phyloP scores from a whole-genome alignment of 2,797 vertebrate genomes.

The Pyrrhura leucotis region DNA sequence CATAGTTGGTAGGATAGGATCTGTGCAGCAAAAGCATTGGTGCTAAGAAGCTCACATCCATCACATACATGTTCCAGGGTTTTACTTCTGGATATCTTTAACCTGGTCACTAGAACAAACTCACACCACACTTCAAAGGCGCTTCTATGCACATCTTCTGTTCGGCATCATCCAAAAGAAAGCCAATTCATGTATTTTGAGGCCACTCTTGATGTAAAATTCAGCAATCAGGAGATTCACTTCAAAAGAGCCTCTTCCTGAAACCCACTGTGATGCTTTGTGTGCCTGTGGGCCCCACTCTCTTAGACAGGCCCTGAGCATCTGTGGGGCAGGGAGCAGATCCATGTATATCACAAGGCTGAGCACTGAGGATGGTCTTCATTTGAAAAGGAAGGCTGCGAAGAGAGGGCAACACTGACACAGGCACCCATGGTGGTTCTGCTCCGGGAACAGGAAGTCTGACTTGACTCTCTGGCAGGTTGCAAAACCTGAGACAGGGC shows the following conservation, averaged over 20 bases:
- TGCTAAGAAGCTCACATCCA: not conserved
- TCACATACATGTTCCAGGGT: not conserved
- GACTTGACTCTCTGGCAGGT: accelerated
- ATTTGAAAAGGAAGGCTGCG: not conserved
- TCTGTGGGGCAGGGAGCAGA: not conserved
- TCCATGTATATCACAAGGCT: not conserved
- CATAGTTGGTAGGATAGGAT: not conserved
- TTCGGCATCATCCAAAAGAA: not conserved
- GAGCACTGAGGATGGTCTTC: not conserved
- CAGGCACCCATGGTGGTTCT: not conserved
- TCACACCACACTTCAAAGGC: not conserved
- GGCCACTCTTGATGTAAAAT: not conserved
- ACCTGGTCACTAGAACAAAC: not conserved
- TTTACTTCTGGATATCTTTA: not conserved
- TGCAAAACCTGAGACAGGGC: not conserved
- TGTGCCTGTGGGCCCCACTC: not conserved
- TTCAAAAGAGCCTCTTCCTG: not conserved
- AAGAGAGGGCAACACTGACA: not conserved
- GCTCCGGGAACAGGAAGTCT: not conserved
- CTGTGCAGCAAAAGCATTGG: not conserved
- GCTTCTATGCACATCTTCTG: not conserved
- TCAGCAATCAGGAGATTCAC: not conserved
- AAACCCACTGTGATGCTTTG: not conserved
- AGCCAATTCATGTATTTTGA: not conserved
- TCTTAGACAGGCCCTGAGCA: not conserved